Conservation (phyloP, 2,888 invertebrate genomes). For the Latrodectus elegans region DNA sequence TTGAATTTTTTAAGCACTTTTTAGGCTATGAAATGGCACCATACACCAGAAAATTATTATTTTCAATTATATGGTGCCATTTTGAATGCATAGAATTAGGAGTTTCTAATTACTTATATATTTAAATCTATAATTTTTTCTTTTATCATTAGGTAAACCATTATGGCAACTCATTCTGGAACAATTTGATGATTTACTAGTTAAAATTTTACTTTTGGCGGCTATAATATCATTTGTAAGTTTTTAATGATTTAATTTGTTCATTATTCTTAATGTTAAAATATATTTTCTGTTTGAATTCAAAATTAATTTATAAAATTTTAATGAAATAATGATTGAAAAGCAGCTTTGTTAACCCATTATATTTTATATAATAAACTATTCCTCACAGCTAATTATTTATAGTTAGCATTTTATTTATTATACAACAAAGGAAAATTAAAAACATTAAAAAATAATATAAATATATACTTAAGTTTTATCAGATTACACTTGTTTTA, state of each 20-base stretch:
- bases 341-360: no score
- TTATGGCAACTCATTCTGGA: constrained; percentile 99
- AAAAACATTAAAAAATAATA: no score
- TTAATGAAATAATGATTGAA: no score
- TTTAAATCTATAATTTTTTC: constrained; percentile 59
- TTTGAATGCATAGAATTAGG: neutral
- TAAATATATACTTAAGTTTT: no score
- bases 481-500: no score
- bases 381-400: no score
- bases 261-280: no score
- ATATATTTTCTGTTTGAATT: no score
- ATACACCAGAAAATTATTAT: neutral
- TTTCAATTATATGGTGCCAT: neutral
- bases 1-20: neutral
- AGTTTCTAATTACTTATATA: constrained; percentile 49
- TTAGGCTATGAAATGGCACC: neutral
- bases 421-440: no score
- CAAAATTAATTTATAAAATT: no score
- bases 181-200: constrained; percentile 99
- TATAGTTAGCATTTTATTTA: no score
- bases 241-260: constrained; percentile 75
- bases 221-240: constrained; percentile 99
- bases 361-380: no score
- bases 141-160: constrained; percentile 89
- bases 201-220: constrained; percentile 99